Conservation (phyloP, 2,113 vertebrate species). For the cat (Felis catus) region DNA sequence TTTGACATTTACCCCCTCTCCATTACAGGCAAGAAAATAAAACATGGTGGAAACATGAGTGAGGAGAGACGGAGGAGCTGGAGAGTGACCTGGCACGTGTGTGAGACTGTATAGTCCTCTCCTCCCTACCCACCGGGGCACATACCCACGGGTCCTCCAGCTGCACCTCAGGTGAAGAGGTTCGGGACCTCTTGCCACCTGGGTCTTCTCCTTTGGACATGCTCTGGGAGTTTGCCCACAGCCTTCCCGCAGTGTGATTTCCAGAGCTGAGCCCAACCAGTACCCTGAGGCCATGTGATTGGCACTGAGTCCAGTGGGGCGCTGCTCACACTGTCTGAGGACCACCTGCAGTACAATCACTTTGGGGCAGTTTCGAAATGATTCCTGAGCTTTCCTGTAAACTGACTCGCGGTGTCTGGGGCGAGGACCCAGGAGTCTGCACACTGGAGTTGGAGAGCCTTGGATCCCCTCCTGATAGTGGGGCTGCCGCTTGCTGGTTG, state of each 20-base stretch:
- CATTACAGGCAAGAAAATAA: neutral
- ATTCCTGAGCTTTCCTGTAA: neutral
- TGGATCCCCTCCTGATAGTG: rapidly evolving
- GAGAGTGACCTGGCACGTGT: neutral
- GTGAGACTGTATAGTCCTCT: neutral
- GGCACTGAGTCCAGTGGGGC: neutral
- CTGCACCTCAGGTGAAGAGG: neutral
- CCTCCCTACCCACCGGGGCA: too few relatives aligned
- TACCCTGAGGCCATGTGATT: neutral
- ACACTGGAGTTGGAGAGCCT: neutral
- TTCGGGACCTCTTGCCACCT: neutral
- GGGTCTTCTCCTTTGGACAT: neutral
- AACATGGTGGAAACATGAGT: neutral
- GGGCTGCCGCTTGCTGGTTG: rapidly evolving
- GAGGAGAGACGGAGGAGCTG: neutral
- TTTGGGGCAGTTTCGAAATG: neutral
- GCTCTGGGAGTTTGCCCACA: neutral
- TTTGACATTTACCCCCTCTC: neutral
- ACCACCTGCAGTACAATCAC: neutral
- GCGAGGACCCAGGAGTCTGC: neutral
- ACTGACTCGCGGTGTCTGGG: neutral
- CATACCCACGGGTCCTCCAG: neutral
- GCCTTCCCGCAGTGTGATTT: neutral
- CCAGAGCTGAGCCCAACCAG: neutral
- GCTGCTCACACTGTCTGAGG: neutral